Percentiles rank a stretch among this genome's conserved stretches.
Conservation (phyloP, 2,113 vertebrate species). For the Leucopsar rothschildi region DNA sequence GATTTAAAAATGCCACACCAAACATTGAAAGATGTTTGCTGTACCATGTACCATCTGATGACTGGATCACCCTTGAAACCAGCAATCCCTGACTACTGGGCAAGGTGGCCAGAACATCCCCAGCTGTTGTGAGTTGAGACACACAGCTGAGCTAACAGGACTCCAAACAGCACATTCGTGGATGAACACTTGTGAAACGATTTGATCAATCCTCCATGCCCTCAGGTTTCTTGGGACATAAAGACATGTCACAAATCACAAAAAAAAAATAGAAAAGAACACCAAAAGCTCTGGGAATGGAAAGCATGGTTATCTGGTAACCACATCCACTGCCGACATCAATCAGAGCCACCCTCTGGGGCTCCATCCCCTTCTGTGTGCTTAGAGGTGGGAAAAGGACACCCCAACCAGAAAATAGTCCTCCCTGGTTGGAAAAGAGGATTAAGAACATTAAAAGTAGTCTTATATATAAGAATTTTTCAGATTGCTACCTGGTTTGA, state of each 20-base stretch:
- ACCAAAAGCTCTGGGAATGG: neutral
- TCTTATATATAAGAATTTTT: neutral
- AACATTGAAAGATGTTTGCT: neutral
- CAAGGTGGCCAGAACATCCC: neutral
- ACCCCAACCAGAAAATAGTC: neutral
- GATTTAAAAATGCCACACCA: neutral
- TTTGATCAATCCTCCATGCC: accelerated
- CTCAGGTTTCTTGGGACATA: neutral
- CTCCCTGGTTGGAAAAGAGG: neutral
- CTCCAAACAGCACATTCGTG: neutral
- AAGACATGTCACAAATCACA: neutral
- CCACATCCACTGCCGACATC: neutral
- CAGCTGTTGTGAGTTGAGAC: neutral
- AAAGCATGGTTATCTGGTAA: neutral
- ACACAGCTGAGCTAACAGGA: neutral
- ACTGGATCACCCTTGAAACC: neutral
- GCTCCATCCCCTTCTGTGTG: neutral
- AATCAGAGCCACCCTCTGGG: neutral
- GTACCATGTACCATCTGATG: neutral
- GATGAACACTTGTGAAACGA: neutral
- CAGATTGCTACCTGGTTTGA: neutral
- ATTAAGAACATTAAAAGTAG: neutral
- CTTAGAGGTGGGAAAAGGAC: neutral
- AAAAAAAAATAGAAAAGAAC: neutral
- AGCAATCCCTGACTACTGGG: neutral